Percentiles rank a stretch among this genome's conserved stretches.
Conservation (phyloP, 2,797 vertebrate species). For the Hypotaenidia philippensis region DNA sequence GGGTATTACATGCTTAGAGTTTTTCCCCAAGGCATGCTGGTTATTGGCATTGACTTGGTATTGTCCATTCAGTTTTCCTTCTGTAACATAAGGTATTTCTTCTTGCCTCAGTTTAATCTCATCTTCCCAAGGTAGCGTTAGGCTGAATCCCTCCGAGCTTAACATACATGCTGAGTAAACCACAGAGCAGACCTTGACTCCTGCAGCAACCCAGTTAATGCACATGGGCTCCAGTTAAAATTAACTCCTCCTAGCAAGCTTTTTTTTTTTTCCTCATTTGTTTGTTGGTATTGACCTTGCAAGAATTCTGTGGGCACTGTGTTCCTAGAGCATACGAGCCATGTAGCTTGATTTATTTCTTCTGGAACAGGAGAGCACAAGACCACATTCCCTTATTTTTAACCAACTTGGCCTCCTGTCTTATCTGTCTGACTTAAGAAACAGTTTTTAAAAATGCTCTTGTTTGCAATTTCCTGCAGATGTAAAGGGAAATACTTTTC, state of each 20-base stretch:
- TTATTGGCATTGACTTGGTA: neutral
- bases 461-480: neutral
- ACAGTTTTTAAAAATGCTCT: accelerated
- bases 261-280: accelerated
- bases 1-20: neutral
- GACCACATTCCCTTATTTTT: neutral
- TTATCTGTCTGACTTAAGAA: neutral
- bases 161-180: neutral
- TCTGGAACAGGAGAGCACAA: neutral
- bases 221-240: neutral
- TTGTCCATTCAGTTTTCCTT: neutral
- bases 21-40: neutral
- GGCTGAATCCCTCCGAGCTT: neutral
- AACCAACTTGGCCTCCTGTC: neutral
- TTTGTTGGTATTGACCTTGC: neutral
- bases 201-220: neutral
- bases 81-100: neutral
- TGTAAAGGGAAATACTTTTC: neutral
- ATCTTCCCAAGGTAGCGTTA: accelerated
- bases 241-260: neutral
- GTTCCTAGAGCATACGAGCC: neutral
- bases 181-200: neutral
- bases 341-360: neutral
- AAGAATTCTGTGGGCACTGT: neutral
- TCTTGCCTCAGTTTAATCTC: neutral